phyloP scores from a whole-genome alignment of 2,113 vertebrate genomes.

The Ondatra zibethicus region DNA sequence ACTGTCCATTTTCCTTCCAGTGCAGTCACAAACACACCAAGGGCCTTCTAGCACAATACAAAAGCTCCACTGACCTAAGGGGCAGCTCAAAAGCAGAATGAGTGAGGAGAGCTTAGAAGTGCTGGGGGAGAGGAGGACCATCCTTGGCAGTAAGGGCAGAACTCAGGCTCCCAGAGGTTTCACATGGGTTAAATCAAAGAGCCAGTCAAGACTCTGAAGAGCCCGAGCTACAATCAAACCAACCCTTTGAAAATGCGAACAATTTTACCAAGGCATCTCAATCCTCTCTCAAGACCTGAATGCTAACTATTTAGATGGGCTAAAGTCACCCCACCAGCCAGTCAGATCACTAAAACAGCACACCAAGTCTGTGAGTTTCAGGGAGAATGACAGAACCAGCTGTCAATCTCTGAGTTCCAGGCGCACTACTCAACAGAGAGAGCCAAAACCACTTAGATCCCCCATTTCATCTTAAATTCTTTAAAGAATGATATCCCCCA shows the following conservation, averaged over 20 bases:
- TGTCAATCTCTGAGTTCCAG: neutral
- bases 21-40: constrained; percentile 24
- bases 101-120: neutral
- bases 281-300: neutral
- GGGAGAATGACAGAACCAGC: neutral
- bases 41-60: neutral
- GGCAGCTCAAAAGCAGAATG: neutral
- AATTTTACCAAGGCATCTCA: constrained; percentile 5
- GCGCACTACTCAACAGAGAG: neutral
- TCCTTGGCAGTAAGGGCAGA: neutral
- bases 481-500: neutral
- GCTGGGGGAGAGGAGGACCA: rapidly evolving
- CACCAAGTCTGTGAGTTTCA: constrained; percentile 42
- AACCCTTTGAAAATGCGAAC: neutral
- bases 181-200: neutral
- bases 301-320: neutral
- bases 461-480: neutral
- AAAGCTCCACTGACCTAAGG: neutral
- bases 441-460: neutral
- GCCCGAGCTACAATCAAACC: neutral
- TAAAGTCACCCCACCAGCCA: neutral
- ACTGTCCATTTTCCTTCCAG: neutral
- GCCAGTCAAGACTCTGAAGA: neutral
- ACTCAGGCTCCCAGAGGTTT: neutral
- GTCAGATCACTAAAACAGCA: neutral